Evolutionary conservation across 2,113 vertebrate species (phyloP).

Genomic region (Camarhynchus parvulus): DNA sequence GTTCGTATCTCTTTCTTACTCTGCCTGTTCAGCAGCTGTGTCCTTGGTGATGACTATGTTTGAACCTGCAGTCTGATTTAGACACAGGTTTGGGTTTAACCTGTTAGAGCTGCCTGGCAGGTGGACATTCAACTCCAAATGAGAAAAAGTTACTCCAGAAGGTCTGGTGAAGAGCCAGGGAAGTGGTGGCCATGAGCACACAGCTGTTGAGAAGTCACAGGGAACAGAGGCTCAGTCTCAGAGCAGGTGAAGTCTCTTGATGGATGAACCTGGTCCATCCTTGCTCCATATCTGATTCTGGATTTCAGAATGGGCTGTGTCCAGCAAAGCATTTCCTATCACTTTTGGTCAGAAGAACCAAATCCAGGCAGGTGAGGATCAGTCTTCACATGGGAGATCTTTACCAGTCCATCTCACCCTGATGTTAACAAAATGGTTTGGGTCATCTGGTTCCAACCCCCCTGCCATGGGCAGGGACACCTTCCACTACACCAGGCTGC

Average conservation of each 20-base stretch:
- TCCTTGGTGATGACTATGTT: not conserved
- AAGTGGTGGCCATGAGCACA: not conserved
- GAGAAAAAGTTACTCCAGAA: not conserved
- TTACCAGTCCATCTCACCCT: not conserved
- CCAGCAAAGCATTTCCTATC: not conserved
- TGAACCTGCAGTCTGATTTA: not conserved
- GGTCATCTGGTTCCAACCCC: not conserved
- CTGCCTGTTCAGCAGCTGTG: not conserved
- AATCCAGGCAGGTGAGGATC: not conserved
- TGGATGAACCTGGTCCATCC: not conserved
- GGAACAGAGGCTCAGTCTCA: not conserved
- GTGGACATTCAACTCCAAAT: not conserved
- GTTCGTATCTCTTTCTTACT: not conserved
- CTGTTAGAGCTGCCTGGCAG: not conserved
- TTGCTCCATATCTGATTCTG: not conserved
- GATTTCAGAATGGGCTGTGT: not conserved
- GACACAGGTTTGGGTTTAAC: not conserved
- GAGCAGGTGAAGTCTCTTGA: not conserved
- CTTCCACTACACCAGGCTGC: not conserved
- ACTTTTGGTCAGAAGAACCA: not conserved
- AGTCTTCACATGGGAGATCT: not conserved
- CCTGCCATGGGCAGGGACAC: not conserved
- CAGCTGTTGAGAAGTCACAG: not conserved
- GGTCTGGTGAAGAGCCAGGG: not conserved
- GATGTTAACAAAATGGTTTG: not conserved